Conservation (phyloP, 2,113 vertebrate genomes). For the Hipposideros armiger region DNA sequence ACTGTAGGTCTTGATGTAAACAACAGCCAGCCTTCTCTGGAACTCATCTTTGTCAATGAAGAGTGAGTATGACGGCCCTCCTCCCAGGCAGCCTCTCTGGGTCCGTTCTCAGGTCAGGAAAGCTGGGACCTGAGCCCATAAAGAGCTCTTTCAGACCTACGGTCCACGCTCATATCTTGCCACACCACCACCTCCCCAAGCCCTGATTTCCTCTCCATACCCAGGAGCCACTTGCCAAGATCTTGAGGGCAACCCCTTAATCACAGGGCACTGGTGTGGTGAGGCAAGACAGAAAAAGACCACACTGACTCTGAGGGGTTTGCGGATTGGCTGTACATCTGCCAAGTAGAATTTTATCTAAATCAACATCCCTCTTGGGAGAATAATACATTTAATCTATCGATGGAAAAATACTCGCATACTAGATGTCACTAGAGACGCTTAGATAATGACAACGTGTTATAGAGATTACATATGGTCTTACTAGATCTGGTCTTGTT, state of each 20-base stretch:
- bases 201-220: not conserved
- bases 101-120: not conserved
- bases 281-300: not conserved
- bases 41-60: constrained; percentile 91
- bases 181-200: not conserved
- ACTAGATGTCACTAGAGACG: not conserved
- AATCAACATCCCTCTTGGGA: not conserved
- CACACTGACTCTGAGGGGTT: fast-evolving
- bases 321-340: not conserved
- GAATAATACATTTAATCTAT: not conserved
- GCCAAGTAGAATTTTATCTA: not conserved
- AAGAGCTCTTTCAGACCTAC: not conserved
- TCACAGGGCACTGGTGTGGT: not conserved
- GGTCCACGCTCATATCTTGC: not conserved
- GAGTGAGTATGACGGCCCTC: constrained; percentile 87
- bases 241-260: not conserved
- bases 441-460: not conserved
- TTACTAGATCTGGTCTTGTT: not conserved
- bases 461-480: not conserved
- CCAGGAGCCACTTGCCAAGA: not conserved
- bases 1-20: constrained; percentile 84
- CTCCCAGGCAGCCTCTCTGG: not conserved
- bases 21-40: constrained; percentile 84
- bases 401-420: not conserved
- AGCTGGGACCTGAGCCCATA: not conserved